Base-by-base conservation (phyloP, 2,888 invertebrate species). In the Chelonus formosanus region DNA sequence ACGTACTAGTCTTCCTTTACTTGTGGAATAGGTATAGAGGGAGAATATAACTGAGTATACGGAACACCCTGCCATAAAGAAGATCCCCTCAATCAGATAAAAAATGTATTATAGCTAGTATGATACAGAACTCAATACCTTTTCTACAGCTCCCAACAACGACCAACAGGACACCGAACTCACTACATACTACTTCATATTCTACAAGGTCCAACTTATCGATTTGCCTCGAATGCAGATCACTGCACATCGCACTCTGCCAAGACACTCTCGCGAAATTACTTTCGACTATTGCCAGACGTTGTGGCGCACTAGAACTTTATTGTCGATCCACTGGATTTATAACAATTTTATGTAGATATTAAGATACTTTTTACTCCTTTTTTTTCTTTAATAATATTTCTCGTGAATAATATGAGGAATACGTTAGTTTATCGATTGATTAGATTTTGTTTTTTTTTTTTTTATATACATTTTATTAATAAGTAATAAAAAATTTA, bases 51-150 rank as follows among this genome's bases (percentile, higher is more conserved):
- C 69, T 65, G 70, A 68, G 69, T 74, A 71, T 73, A 73, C 71
- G 73, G 73, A 75, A 78, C 77, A 78, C 78, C 79, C 82, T 74
- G 66, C 81, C 78, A 83, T 83, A 82, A 84, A 84, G 80, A 78
- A 78, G 82, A 83, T 81, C 82, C 83, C 81, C 83, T 83, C 80
- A 78, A 84, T 83, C 83, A 82, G 83, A 84, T 84, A 84, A 84
- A 84, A 84, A 84, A 83, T 84, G 82, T 83, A 84, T 84, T 83
- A 84, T 84, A 83, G 83, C 83, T 77, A 77, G 76, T 82, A 83
- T 83, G 83, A 83, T 83, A 81, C 82, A 79, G 81, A 79, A 82
- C 81, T 83, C 83, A 80, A 83, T 84, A 83, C 80, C 81, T 78
- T 77, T 74, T 45, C 61, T 6, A 35, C 63, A 52, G 61, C 63